These are phyloP conservation scores for Oscheius myriophilus DNA, from an alignment of 2,888 invertebrate genomes.

Conservation along the genomic window DNA sequence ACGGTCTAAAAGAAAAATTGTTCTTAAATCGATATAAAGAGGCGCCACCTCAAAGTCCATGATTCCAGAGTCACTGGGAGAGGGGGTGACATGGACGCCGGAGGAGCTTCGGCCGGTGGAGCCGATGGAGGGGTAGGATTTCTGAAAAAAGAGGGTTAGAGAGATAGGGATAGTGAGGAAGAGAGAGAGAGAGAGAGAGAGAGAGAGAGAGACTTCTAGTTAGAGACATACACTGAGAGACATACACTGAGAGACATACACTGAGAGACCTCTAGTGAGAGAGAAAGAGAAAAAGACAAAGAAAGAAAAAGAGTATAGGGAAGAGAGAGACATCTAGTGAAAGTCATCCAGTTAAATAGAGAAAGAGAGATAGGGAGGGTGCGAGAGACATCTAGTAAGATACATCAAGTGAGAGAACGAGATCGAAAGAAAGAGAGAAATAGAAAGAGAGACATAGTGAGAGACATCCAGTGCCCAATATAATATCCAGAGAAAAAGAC, in stretches of 20 bases:
- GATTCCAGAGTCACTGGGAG: slow-evolving; percentile 68
- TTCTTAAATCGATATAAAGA: background rate
- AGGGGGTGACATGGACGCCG: slow-evolving; percentile 66
- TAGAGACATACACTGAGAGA: background rate
- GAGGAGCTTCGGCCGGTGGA: slow-evolving; percentile 39
- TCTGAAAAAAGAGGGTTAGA: slow-evolving; percentile 7
- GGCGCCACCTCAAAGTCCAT: slow-evolving; percentile 67
- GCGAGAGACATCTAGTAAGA: too few species aligned
- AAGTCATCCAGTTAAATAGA: too few species aligned
- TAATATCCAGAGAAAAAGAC: too few species aligned
- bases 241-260: background rate
- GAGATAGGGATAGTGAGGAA: background rate
- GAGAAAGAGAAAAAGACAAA: too few species aligned
- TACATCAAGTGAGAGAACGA: too few species aligned
- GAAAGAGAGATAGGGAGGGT: too few species aligned
- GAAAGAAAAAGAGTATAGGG: too few species aligned
- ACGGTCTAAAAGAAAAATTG: slow-evolving; percentile 55
- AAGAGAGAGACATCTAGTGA: too few species aligned
- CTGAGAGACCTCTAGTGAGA: too few species aligned
- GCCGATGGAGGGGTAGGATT: slow-evolving; percentile 22
- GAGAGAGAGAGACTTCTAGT: background rate
- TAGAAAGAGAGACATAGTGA: too few species aligned
- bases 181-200: slow-evolving; percentile 1
- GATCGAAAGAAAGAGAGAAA: too few species aligned
- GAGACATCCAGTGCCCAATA: too few species aligned